phyloP scores from a whole-genome alignment of 2,113 vertebrate species.

The human (Homo sapiens) region DNA sequence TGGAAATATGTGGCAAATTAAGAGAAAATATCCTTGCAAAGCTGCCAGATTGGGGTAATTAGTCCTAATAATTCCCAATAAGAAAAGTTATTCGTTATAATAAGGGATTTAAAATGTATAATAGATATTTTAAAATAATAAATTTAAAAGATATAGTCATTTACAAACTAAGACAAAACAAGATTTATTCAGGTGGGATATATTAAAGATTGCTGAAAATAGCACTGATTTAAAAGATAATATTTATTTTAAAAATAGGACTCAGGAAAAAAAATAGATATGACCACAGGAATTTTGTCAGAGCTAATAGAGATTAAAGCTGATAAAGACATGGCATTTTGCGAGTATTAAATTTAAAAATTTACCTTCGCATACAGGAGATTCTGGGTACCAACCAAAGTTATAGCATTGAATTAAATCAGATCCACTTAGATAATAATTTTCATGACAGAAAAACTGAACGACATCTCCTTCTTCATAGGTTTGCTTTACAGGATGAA shows the following conservation, averaged over 20 bases:
- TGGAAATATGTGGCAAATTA: neutral
- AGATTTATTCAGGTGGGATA: neutral
- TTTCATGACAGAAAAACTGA: slow-evolving; percentile 85
- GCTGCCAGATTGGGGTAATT: no score
- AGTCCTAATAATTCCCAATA: neutral
- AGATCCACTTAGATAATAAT: slow-evolving; percentile 82
- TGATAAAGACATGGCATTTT: neutral
- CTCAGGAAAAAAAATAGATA: neutral
- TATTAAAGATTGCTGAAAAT: neutral
- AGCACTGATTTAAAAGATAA: neutral
- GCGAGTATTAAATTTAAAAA: neutral
- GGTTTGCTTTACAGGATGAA: slow-evolving; percentile 80
- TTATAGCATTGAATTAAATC: slow-evolving; percentile 88
- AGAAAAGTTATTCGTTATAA: neutral
- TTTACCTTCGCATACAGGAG: slow-evolving; percentile 87
- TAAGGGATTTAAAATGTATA: neutral
- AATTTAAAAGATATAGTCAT: neutral
- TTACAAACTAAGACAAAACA: neutral
- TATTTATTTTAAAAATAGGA: neutral
- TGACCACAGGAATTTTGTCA: neutral
- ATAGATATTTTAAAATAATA: neutral
- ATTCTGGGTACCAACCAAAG: slow-evolving; percentile 87
- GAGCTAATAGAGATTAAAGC: neutral
- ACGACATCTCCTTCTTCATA: slow-evolving; percentile 88
- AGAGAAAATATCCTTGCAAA: neutral